These are phyloP conservation scores for Euproctis similis DNA, from an alignment of 2,888 invertebrate genomes.

Conservation along the genomic window DNA sequence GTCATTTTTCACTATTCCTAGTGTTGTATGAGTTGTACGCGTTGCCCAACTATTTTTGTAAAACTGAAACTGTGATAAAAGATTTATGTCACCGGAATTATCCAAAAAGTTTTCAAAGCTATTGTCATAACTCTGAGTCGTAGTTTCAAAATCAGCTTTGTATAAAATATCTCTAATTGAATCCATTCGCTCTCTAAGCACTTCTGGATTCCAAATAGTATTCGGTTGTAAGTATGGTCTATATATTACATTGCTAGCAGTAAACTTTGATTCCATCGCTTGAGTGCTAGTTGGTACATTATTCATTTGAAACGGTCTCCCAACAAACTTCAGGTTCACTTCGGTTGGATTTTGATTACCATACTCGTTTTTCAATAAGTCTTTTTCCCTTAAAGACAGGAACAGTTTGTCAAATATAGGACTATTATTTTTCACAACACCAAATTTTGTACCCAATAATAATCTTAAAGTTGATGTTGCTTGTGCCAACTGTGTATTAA, in stretches of 20 bases:
- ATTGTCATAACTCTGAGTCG: slow-evolving; percentile 3
- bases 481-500: slow-evolving; percentile 1
- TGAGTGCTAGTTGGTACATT: no score
- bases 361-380: not conserved
- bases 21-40: not conserved
- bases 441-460: slow-evolving; percentile 32
- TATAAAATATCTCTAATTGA: slow-evolving; percentile 32
- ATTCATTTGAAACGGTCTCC: no score
- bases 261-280: no score
- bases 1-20: not conserved
- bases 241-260: slow-evolving; percentile 21
- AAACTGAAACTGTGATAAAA: slow-evolving; percentile 13
- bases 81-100: slow-evolving; percentile 12
- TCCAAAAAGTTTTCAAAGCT: not conserved
- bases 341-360: slow-evolving; percentile 16
- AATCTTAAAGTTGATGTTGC: slow-evolving; percentile 15
- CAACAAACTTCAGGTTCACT: no score
- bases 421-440: slow-evolving; percentile 14
- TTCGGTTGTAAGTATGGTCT: slow-evolving; percentile 11
- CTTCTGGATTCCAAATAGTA: not conserved
- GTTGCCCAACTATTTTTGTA: slow-evolving; percentile 5
- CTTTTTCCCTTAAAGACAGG: not conserved
- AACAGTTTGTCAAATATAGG: slow-evolving; percentile 6
- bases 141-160: slow-evolving; percentile 11
- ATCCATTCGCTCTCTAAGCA: slow-evolving; percentile 15